These are phyloP conservation scores for Sternotherus odoratus DNA, from an alignment of 2,797 vertebrate genomes.

Conservation along the genomic window DNA sequence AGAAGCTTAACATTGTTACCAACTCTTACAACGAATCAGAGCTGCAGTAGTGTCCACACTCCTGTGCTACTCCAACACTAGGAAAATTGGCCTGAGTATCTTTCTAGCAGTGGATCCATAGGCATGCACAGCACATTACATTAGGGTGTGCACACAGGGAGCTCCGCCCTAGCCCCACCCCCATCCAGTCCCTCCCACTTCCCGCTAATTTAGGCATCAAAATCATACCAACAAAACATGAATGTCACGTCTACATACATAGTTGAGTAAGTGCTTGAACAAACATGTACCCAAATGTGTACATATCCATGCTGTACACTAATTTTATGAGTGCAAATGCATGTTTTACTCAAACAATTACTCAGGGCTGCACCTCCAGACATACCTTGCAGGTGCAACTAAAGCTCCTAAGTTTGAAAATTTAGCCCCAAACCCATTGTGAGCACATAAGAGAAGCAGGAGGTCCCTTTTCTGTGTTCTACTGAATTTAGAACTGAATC, in stretches of 20 bases:
- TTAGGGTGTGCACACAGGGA: too few relatives aligned
- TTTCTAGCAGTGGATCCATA: background rate
- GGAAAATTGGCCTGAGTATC: background rate
- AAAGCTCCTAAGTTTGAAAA: background rate
- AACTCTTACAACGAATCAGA: background rate
- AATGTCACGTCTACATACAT: background rate
- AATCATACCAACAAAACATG: background rate
- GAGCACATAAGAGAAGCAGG: background rate
- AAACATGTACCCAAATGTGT: background rate
- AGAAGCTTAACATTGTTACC: background rate
- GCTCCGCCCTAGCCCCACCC: too few relatives aligned
- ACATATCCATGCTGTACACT: background rate
- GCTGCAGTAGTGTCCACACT: background rate
- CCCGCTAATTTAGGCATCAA: background rate
- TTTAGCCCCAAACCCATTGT: background rate
- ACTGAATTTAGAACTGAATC: background rate
- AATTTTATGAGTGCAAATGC: background rate
- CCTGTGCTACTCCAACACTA: background rate
- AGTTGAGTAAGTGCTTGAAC: background rate
- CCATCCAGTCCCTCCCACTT: too few relatives aligned
- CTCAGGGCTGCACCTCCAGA: background rate
- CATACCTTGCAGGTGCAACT: background rate
- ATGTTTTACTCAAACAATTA: background rate
- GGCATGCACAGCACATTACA: too few relatives aligned
- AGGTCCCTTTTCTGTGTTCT: background rate